Conservation (phyloP, 2,797 vertebrate species). For the Telmatherina bonti region DNA sequence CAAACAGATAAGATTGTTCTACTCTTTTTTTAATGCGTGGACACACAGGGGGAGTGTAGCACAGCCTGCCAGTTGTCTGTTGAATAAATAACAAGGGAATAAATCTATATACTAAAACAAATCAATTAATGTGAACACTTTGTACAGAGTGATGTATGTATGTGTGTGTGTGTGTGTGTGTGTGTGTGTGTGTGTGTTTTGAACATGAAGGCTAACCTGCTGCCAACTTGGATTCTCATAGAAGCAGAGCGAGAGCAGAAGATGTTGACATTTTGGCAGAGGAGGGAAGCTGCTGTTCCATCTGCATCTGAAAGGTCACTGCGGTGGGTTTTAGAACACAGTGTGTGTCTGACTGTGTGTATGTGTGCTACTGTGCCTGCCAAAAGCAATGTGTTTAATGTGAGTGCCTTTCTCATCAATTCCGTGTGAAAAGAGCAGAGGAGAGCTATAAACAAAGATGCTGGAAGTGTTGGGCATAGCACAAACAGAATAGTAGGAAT, state of each 20-base stretch:
- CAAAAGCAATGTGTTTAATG: conserved; percentile 66
- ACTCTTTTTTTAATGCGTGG: conserved; percentile 20
- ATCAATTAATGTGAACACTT: conserved; percentile 36
- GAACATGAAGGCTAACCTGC: conserved; percentile 66
- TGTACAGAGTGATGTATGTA: conserved; percentile 10
- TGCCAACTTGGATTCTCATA: conserved; percentile 68
- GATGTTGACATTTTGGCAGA: conserved; percentile 84
- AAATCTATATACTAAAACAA: conserved; percentile 32
- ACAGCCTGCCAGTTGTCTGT: neutral
- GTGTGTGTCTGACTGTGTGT: conserved; percentile 36
- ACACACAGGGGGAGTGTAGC: conserved; percentile 2
- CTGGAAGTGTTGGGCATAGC: conserved; percentile 70
- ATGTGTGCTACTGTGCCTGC: conserved; percentile 34
- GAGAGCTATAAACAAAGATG: conserved; percentile 77
- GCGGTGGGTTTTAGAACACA: conserved; percentile 61
- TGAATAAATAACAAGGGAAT: conserved; percentile 33
- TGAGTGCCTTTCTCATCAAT: conserved; percentile 63
- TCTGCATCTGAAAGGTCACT: conserved; percentile 83
- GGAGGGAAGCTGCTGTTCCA: conserved; percentile 72
- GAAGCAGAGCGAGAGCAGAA: conserved; percentile 67
- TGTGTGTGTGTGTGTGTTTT: conserved; percentile 16
- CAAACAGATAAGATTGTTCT: conserved; percentile 47
- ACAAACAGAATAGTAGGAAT: conserved; percentile 69
- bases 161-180: conserved; percentile 26
- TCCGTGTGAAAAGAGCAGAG: conserved; percentile 76